phyloP scores from a whole-genome alignment of 1,140 invertebrate genomes.

The Plutomurus gul region DNA sequence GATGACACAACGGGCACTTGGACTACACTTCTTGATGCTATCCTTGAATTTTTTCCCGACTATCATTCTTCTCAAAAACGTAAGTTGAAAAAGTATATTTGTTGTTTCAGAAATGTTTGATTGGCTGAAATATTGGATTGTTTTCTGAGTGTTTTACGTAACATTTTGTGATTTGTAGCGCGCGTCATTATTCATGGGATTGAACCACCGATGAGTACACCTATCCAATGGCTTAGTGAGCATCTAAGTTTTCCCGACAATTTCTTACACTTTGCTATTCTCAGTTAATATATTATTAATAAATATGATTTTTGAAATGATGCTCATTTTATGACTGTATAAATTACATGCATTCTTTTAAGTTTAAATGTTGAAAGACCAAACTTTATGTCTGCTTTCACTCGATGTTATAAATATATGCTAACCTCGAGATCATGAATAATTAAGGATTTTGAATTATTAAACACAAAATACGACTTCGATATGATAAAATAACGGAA shows the following conservation, averaged over 20 bases:
- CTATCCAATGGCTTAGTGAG: slow-evolving; percentile 95
- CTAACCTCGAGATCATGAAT: no score
- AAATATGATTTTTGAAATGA: not conserved
- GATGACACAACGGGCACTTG: slow-evolving; percentile 59
- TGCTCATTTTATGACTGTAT: not conserved
- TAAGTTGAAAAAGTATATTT: slow-evolving; percentile 27
- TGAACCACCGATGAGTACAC: slow-evolving; percentile 82
- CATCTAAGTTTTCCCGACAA: slow-evolving; percentile 98
- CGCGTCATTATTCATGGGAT: slow-evolving; percentile 88
- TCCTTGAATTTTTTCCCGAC: slow-evolving; percentile 44
- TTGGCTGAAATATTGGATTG: not conserved
- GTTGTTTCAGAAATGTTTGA: not conserved
- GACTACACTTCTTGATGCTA: slow-evolving; percentile 46
- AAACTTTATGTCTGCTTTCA: no score
- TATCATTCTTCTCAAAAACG: not conserved
- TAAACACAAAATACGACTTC: no score
- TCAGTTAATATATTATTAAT: not conserved
- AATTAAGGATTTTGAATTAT: no score
- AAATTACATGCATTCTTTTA: no score
- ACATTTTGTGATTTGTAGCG: slow-evolving; percentile 63
- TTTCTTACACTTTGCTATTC: slow-evolving; percentile 75
- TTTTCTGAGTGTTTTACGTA: not conserved
- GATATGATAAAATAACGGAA: no score
- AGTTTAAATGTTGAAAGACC: no score
- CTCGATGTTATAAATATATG: no score